Conservation (phyloP, 2,888 invertebrate genomes). For the Acronicta leporina region DNA sequence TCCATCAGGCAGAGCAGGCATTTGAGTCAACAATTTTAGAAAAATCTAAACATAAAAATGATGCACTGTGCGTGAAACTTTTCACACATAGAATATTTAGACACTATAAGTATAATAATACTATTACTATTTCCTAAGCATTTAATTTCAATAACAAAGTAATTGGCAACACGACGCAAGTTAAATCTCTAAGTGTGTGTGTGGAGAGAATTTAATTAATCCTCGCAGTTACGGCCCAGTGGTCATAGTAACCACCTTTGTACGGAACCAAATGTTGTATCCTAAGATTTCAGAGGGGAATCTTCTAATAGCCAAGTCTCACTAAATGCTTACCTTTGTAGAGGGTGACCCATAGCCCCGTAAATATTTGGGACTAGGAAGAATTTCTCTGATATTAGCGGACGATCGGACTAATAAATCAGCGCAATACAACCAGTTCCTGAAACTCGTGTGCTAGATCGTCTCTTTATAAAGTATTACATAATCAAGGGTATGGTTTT, state of each 20-base stretch:
- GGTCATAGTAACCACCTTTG: conserved; percentile 59
- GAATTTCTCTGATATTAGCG: conserved; percentile 27
- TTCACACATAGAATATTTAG: too few species aligned
- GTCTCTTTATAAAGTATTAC: neutral
- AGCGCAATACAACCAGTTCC: too few species aligned
- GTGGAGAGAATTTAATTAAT: conserved; percentile 76
- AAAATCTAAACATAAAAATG: too few species aligned
- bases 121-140: neutral
- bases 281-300: conserved; percentile 55
- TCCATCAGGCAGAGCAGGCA: too few species aligned
- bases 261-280: conserved; percentile 46
- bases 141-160: conserved; percentile 14
- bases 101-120: too few species aligned
- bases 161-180: conserved; percentile 45
- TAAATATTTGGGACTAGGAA: conserved; percentile 1
- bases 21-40: too few species aligned
- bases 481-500: neutral
- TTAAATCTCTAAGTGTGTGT: conserved; percentile 52
- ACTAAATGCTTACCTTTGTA: conserved; percentile 38
- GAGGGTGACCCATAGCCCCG: conserved; percentile 1
- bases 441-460: too few species aligned
- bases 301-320: conserved; percentile 25
- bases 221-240: conserved; percentile 62
- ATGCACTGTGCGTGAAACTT: too few species aligned
- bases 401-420: neutral